Conservation (phyloP, 1,140 invertebrate species). For the Maconellicoccus hirsutus region DNA sequence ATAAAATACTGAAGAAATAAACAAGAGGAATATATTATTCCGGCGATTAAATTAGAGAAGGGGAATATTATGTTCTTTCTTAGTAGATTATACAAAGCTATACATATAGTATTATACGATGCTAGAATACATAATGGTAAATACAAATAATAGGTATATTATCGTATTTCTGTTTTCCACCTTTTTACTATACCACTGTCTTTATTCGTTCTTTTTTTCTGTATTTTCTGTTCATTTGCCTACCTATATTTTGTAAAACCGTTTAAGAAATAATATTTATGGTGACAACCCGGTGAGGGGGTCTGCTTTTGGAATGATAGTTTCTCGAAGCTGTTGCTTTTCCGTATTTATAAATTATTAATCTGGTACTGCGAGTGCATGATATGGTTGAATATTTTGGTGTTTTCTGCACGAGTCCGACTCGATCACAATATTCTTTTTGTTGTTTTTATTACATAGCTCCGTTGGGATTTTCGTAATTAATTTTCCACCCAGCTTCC, state of each 20-base stretch:
- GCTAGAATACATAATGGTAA: constrained; percentile 18
- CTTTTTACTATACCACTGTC: background rate
- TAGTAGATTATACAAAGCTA: constrained; percentile 14
- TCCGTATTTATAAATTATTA: constrained; percentile 15
- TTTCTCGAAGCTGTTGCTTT: constrained; percentile 12
- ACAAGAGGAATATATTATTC: constrained; percentile 16
- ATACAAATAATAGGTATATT: constrained; percentile 23
- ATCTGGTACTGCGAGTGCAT: background rate
- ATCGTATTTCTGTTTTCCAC: constrained; percentile 17
- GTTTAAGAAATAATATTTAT: constrained; percentile 17
- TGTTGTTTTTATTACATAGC: background rate
- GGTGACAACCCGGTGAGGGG: constrained; percentile 15
- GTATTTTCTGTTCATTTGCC: background rate
- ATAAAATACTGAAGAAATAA: constrained; percentile 18
- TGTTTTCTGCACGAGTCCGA: background rate
- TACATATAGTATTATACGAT: background rate
- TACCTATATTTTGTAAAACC: constrained; percentile 1
- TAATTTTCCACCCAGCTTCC: background rate
- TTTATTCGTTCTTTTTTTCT: constrained; percentile 10
- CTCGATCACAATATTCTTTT: constrained; percentile 12
- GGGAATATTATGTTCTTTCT: constrained; percentile 14
- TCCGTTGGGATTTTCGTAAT: background rate
- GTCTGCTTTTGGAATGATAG: background rate
- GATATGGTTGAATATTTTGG: background rate
- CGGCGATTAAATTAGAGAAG: constrained; percentile 16